These are phyloP conservation scores for Yponomeuta plumbellus DNA, from an alignment of 2,888 invertebrate genomes.

Conservation along the genomic window DNA sequence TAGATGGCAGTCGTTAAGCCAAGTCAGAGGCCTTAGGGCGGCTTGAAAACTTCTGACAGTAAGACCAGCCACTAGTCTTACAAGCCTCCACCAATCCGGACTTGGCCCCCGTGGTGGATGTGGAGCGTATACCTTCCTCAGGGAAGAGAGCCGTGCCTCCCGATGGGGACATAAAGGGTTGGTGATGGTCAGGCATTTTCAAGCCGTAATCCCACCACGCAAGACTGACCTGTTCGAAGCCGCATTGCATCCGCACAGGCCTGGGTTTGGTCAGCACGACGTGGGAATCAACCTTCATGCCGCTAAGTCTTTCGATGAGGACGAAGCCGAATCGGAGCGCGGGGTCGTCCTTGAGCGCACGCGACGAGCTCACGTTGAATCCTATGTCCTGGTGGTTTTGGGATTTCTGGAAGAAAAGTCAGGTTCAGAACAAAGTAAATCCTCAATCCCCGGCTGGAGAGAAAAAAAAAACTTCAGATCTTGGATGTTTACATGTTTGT, in stretches of 20 bases:
- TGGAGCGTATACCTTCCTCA: no score
- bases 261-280: conserved; percentile 78
- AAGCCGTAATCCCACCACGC: neutral
- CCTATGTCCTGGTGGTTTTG: conserved; percentile 83
- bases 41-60: no score
- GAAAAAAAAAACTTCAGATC: no score
- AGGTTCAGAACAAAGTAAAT: neutral
- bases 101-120: no score
- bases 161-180: no score
- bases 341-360: conserved; percentile 75
- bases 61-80: no score
- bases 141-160: no score
- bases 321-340: conserved; percentile 80
- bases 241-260: conserved; percentile 80
- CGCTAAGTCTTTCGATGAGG: conserved; percentile 78
- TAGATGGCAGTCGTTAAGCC: no score
- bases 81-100: no score
- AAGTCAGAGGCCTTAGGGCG: no score
- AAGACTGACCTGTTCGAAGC: conserved; percentile 59
- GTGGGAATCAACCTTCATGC: conserved; percentile 77
- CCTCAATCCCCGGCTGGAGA: no score
- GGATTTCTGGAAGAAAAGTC: conserved; percentile 71
- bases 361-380: conserved; percentile 82
- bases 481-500: no score
- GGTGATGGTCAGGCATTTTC: neutral